These are phyloP conservation scores for Monopis laevigella DNA, from an alignment of 2,888 invertebrate species.

Conservation along the genomic window DNA sequence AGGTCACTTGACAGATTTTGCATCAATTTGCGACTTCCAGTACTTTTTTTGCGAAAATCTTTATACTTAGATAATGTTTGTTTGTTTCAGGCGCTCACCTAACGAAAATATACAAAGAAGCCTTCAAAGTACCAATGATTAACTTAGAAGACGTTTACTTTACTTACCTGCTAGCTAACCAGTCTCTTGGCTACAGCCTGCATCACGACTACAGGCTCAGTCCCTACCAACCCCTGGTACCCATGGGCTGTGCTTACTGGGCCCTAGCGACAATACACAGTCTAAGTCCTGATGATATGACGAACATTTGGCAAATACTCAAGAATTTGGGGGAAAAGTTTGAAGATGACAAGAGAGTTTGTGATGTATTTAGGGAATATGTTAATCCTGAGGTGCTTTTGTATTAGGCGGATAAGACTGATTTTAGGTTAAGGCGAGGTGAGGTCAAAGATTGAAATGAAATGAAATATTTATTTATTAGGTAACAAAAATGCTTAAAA, in stretches of 20 bases:
- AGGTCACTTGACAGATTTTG: too few relatives aligned
- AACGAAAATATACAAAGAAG: conserved; percentile 52
- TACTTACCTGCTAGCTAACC: conserved; percentile 73
- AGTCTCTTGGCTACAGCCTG: conserved; percentile 53
- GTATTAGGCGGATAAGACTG: too few relatives aligned
- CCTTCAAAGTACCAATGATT: conserved; percentile 66
- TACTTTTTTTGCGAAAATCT: too few relatives aligned
- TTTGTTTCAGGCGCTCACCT: conserved; percentile 36
- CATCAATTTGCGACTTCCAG: too few relatives aligned
- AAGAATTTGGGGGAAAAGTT: conserved; percentile 19
- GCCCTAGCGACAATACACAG: conserved; percentile 34
- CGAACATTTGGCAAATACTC: conserved; percentile 29
- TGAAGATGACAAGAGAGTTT: conserved; percentile 20
- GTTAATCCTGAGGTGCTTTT: conserved; percentile 28
- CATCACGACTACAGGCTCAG: conserved; percentile 66
- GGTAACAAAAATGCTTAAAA: too few relatives aligned
- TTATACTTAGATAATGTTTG: background rate
- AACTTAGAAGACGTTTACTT: conserved; percentile 78
- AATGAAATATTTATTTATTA: too few relatives aligned
- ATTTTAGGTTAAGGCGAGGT: too few relatives aligned
- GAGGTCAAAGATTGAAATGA: too few relatives aligned
- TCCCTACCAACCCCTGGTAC: conserved; percentile 29
- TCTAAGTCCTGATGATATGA: conserved; percentile 29
- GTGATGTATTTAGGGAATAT: conserved; percentile 25
- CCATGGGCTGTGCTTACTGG: conserved; percentile 36